These are phyloP conservation scores for Lysandra coridon DNA, from an alignment of 2,888 invertebrate species.

Conservation along the genomic window DNA sequence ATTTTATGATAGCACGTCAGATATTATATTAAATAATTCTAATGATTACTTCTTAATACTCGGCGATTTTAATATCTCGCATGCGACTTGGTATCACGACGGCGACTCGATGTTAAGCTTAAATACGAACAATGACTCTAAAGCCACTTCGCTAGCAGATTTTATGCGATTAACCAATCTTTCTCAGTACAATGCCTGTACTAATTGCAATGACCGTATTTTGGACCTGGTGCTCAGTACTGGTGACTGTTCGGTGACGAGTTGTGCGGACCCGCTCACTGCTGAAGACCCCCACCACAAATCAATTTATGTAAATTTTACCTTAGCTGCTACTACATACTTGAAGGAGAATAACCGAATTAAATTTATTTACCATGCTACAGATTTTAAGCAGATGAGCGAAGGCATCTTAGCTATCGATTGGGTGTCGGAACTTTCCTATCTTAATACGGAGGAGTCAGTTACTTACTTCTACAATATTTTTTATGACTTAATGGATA, in stretches of 20 bases:
- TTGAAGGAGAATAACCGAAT: background rate
- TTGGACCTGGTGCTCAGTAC: background rate
- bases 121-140: background rate
- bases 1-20: too few relatives aligned
- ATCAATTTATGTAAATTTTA: background rate
- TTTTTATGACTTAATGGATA: background rate
- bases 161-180: background rate
- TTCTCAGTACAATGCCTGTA: background rate
- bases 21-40: too few relatives aligned
- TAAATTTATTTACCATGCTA: background rate
- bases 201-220: background rate
- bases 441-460: background rate
- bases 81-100: background rate
- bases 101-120: background rate
- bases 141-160: background rate
- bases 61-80: background rate
- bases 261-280: background rate
- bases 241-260: background rate
- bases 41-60: too few relatives aligned
- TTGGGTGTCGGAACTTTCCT: background rate
- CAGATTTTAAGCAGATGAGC: background rate
- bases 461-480: background rate
- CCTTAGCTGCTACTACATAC: background rate
- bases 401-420: background rate
- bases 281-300: slow-evolving; percentile 1